These are phyloP conservation scores for Montipora capricornis DNA, from an alignment of 64 coral and sea anemone species.

Conservation along the genomic window DNA sequence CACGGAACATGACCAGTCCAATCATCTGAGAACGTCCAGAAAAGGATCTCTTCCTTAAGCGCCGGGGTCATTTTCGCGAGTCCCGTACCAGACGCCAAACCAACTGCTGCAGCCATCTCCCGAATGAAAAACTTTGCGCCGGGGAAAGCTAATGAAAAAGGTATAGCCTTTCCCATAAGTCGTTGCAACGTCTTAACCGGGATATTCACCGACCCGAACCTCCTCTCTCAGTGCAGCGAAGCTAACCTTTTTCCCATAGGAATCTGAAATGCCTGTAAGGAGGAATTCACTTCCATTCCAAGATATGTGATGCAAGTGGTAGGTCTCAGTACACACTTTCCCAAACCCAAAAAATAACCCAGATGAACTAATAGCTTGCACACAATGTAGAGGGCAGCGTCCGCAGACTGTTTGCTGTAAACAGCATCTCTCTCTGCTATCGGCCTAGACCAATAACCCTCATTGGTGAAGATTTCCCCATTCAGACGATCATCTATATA, in stretches of 20 bases:
- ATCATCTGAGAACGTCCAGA: too few relatives aligned
- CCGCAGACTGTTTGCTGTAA: not conserved
- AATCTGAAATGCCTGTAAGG: not conserved
- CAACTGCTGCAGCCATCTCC: too few relatives aligned
- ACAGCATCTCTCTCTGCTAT: not conserved
- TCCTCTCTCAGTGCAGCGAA: not conserved
- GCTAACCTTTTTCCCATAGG: not conserved
- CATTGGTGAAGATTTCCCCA: not conserved
- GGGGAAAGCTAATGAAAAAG: too few relatives aligned
- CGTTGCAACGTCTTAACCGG: too few relatives aligned
- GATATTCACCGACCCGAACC: too few relatives aligned
- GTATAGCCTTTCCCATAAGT: too few relatives aligned
- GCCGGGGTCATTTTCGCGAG: too few relatives aligned
- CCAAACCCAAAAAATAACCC: constrained; percentile 5
- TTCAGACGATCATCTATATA: not conserved
- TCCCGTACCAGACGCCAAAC: too few relatives aligned
- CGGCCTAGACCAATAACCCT: not conserved
- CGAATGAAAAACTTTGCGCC: too few relatives aligned
- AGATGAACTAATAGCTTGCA: not conserved
- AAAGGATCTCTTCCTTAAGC: too few relatives aligned
- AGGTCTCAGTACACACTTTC: not conserved
- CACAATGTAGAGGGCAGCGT: not conserved
- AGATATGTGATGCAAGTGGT: not conserved
- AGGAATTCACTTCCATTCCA: not conserved
- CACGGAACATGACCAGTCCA: too few relatives aligned